A percentile compares a stretch with the other conserved stretches of the same genome.
Evolutionary conservation across 2,888 invertebrate genomes (phyloP).

Genomic region (Mythimna loreyi): DNA sequence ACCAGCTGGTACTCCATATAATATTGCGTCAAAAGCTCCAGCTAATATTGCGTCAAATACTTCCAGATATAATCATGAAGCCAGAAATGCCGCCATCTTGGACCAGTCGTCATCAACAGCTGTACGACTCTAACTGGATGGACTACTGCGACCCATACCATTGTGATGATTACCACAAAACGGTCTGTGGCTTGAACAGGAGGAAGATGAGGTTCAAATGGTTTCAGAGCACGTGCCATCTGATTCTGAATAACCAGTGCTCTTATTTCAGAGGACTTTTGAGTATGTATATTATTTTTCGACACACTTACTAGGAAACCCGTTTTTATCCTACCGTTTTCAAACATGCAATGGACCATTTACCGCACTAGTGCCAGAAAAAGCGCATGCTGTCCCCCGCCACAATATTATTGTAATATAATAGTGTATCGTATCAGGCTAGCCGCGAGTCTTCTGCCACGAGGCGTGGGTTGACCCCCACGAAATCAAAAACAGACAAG

Average conservation of each 20-base stretch:
- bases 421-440: no score
- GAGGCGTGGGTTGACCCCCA: no score
- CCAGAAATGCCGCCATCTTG: constrained; percentile 69
- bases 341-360: no score
- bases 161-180: constrained; percentile 77
- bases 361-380: no score
- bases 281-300: constrained; percentile 68
- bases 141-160: constrained; percentile 83
- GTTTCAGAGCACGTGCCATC: constrained; percentile 82
- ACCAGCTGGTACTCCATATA: no score
- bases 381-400: no score
- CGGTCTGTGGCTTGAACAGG: constrained; percentile 77
- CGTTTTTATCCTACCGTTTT: no score
- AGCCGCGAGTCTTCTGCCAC: no score
- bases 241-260: constrained; percentile 79
- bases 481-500: no score
- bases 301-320: no score
- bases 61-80: constrained; percentile 68
- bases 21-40: no score
- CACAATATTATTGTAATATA: no score
- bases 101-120: constrained; percentile 44
- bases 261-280: constrained; percentile 72
- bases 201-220: constrained; percentile 73
- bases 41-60: not conserved
- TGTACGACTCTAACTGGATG: constrained; percentile 75